phyloP scores from a whole-genome alignment of 1,140 invertebrate species.

The Tetraneura akinire region DNA sequence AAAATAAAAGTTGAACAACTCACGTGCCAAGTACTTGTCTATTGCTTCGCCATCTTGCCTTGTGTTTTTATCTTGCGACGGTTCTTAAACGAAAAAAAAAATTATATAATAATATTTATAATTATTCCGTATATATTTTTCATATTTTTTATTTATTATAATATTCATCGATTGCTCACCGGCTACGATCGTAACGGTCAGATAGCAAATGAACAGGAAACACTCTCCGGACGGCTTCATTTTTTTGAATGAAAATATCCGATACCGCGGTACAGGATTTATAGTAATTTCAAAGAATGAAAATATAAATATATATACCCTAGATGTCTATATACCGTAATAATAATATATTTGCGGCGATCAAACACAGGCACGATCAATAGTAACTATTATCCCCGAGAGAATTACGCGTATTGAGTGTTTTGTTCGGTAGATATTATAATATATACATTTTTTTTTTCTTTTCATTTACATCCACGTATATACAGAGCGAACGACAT shows the following conservation, averaged over 20 bases:
- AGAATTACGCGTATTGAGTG: conserved; percentile 4
- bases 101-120: neutral
- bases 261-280: neutral
- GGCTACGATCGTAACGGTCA: neutral
- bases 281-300: neutral
- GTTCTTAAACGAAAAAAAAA: neutral
- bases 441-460: too few species aligned
- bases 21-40: neutral
- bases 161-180: neutral
- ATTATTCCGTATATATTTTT: neutral
- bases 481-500: too few species aligned
- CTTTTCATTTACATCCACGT: too few species aligned
- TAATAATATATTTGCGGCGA: too few species aligned
- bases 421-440: neutral
- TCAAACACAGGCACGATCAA: conserved; percentile 16
- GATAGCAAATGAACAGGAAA: conserved; percentile 3
- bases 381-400: neutral
- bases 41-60: neutral
- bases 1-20: neutral
- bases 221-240: conserved; percentile 33
- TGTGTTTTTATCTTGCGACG: neutral
- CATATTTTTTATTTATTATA: neutral
- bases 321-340: neutral
- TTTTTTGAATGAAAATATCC: conserved; percentile 14
- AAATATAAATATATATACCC: neutral